Evolutionary conservation across 2,113 vertebrate genomes (phyloP).

Genomic region (Antechinus stuartii): DNA sequence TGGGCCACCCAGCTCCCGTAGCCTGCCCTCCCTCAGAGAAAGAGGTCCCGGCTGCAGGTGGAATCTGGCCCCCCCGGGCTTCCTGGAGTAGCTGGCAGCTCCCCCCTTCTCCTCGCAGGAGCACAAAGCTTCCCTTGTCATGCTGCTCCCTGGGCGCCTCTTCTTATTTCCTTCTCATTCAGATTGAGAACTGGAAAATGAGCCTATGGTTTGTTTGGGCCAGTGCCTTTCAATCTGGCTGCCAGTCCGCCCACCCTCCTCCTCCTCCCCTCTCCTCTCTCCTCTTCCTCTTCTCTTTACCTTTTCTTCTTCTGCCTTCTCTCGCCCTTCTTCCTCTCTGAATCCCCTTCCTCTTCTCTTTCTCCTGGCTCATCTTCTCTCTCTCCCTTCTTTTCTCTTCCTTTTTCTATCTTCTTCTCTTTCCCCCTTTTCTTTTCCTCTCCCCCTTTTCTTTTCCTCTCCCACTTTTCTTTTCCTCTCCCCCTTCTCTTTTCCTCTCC

Average conservation of each 20-base stretch:
- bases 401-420: no score
- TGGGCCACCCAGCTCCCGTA: neutral
- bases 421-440: no score
- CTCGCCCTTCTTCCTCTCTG: no score
- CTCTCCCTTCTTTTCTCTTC: no score
- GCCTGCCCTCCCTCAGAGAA: neutral
- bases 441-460: no score
- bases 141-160: neutral
- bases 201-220: neutral
- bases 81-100: neutral
- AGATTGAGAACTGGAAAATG: neutral
- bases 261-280: neutral
- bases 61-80: neutral
- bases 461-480: no score
- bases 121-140: neutral
- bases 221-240: neutral
- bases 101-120: neutral
- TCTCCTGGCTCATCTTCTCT: no score
- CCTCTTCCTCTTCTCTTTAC: neutral
- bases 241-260: neutral
- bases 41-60: neutral
- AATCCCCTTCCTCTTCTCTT: neutral
- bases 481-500: no score
- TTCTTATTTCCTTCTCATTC: neutral
- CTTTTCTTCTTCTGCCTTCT: neutral